A percentile compares a stretch with the other conserved stretches of the same genome.
Evolutionary conservation across 2,113 vertebrate genomes (phyloP).

Genomic region (Lepisosteus osseus): DNA sequence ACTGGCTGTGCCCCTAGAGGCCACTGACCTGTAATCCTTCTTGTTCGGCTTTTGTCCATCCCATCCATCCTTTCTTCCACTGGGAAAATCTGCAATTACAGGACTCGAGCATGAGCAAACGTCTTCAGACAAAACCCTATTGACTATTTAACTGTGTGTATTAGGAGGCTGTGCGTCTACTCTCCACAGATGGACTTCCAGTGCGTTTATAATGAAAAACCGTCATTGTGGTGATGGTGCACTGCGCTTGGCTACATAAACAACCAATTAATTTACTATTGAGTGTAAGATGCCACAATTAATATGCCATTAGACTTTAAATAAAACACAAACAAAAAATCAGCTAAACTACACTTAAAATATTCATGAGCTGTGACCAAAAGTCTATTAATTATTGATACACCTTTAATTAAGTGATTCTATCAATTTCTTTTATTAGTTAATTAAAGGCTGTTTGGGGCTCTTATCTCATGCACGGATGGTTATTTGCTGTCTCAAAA

Average conservation of each 20-base stretch:
- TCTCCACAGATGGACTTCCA: background rate
- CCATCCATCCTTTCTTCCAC: constrained; percentile 32
- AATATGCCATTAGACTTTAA: too few species aligned
- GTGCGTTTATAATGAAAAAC: background rate
- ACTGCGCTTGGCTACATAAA: background rate
- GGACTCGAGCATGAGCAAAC: background rate
- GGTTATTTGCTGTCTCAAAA: background rate
- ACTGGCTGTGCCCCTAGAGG: constrained; percentile 43
- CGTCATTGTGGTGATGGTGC: background rate
- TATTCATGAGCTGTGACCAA: constrained; percentile 7
- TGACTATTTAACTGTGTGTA: constrained; percentile 15
- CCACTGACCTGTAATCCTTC: constrained; percentile 46
- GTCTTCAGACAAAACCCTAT: constrained; percentile 16
- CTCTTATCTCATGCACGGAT: background rate
- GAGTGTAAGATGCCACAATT: constrained; percentile 3
- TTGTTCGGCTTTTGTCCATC: constrained; percentile 30
- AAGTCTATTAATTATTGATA: constrained; percentile 21
- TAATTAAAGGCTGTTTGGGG: background rate
- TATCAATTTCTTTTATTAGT: constrained; percentile 16
- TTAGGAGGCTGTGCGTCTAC: background rate
- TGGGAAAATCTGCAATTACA: constrained; percentile 17
- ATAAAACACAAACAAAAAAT: background rate
- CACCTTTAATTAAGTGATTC: constrained; percentile 15
- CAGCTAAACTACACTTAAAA: constrained; percentile 4
- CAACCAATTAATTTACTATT: constrained; percentile 9